These are phyloP conservation scores for Epiblema foenella DNA, from an alignment of 2,888 invertebrate species.

Conservation along the genomic window DNA sequence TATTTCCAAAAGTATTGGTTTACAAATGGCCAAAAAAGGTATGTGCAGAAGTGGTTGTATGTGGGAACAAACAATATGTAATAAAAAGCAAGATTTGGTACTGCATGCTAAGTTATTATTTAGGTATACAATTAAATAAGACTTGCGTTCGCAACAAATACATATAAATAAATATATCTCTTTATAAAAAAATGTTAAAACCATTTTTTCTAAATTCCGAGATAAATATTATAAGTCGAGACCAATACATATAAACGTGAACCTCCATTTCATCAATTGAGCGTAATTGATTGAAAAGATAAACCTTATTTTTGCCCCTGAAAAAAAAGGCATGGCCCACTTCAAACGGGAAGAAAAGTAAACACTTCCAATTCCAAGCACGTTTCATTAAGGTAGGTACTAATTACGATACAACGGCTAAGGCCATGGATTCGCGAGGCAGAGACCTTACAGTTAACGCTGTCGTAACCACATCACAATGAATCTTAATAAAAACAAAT, in stretches of 20 bases:
- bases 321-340: constrained; percentile 6
- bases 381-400: constrained; percentile 42
- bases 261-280: neutral
- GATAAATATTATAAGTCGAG: no score
- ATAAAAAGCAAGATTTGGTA: no score
- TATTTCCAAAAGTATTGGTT: no score
- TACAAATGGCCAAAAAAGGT: no score
- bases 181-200: no score
- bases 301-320: neutral
- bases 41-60: no score
- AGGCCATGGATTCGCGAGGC: constrained; percentile 28
- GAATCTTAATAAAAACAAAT: constrained; percentile 20
- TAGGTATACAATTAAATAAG: no score
- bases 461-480: constrained; percentile 9
- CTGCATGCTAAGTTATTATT: no score
- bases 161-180: no score
- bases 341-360: constrained; percentile 8
- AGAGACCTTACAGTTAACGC: constrained; percentile 1
- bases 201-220: no score
- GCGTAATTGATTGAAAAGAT: neutral
- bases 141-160: no score
- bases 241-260: neutral
- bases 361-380: constrained; percentile 31
- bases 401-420: constrained; percentile 29
- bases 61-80: no score